These are phyloP conservation scores for Coccyzus lansbergi DNA, from an alignment of 2,797 vertebrate genomes.

Conservation along the genomic window DNA sequence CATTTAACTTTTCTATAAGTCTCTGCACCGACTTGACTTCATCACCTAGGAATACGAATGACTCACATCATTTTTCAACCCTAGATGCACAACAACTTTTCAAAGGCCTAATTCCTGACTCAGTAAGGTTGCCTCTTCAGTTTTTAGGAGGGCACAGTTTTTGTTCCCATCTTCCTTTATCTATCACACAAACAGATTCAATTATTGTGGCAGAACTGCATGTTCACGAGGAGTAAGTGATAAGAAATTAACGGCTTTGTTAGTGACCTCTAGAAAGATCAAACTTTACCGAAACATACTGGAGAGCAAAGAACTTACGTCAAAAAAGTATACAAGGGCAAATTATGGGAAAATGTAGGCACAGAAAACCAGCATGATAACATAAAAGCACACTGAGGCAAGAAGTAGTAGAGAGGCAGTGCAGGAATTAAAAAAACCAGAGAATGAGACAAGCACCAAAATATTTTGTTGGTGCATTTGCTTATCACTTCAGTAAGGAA, in stretches of 20 bases:
- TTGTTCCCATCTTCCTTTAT: not conserved
- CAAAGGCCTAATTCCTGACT: not conserved
- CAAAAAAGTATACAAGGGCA: not conserved
- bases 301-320: not conserved
- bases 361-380: not conserved
- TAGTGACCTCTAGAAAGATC: not conserved
- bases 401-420: not conserved
- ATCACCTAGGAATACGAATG: slow-evolving; percentile 65
- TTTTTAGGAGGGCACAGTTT: not conserved
- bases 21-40: slow-evolving; percentile 73
- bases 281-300: not conserved
- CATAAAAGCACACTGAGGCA: not conserved
- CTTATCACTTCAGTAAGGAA: not conserved
- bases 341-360: not conserved
- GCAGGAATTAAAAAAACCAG: not conserved
- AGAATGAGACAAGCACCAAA: not conserved
- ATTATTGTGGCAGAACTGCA: not conserved
- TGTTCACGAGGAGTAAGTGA: not conserved
- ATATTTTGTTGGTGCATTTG: not conserved
- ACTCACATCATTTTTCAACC: slow-evolving; percentile 9
- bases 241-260: not conserved
- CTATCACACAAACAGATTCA: not conserved
- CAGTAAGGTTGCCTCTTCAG: not conserved
- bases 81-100: not conserved
- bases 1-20: slow-evolving; percentile 78